These are phyloP conservation scores for Reinhardtius hippoglossoides DNA, from an alignment of 2,113 vertebrate genomes.

Conservation along the genomic window DNA sequence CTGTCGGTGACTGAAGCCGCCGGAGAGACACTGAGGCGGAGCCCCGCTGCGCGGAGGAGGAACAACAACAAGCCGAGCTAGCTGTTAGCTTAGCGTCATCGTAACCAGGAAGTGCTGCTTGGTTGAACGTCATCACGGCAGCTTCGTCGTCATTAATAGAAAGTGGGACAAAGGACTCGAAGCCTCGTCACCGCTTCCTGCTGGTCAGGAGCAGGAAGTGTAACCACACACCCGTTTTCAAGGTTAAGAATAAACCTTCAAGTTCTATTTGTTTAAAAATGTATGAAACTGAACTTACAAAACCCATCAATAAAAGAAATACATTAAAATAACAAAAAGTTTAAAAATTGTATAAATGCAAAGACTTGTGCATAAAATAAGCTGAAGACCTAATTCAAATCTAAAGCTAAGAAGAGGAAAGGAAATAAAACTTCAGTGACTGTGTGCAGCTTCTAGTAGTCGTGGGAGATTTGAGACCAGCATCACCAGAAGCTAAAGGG, in stretches of 20 bases:
- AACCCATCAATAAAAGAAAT: too few relatives aligned
- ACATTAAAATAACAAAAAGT: too few relatives aligned
- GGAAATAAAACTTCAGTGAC: too few relatives aligned
- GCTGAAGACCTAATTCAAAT: too few relatives aligned
- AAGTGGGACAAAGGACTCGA: background rate
- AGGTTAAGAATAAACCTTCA: background rate
- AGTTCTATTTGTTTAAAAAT: background rate
- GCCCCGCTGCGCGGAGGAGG: background rate
- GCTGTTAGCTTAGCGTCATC: constrained; percentile 31
- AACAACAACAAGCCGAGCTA: background rate
- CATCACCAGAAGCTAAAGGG: too few relatives aligned
- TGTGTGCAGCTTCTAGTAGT: too few relatives aligned
- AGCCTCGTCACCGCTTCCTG: background rate
- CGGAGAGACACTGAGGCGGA: background rate
- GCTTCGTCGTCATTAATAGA: background rate
- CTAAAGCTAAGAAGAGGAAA: too few relatives aligned
- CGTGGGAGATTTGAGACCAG: too few relatives aligned
- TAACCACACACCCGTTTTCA: too few relatives aligned
- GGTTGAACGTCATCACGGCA: constrained; percentile 20
- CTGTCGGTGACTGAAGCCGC: constrained; percentile 13
- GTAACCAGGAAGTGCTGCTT: constrained; percentile 53
- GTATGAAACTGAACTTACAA: too few relatives aligned
- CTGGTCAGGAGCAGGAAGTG: constrained; percentile 14
- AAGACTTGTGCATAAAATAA: too few relatives aligned
- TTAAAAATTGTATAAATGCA: too few relatives aligned